Evolutionary conservation across 2,113 vertebrate genomes (phyloP), one percentile per base, ranked within the genome.

Genomic region (Microcebus jonahi): DNA sequence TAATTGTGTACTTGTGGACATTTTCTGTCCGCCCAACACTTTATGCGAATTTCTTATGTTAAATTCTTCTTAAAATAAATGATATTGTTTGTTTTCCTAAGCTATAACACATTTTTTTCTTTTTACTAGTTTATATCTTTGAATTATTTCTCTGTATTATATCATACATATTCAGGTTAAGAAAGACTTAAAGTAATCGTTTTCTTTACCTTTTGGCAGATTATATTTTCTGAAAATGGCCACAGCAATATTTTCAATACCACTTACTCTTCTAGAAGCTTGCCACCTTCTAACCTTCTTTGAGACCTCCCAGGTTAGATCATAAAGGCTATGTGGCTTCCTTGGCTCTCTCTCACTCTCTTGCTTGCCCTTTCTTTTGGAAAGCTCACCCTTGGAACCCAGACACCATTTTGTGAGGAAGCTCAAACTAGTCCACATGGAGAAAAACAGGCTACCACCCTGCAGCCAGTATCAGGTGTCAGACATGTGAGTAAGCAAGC

Each of bases 61-160:
- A 93, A 96, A 36, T 89, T 93, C 57, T 71, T 65, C 12, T 85
- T 90, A 90, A 61, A 63, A 59, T 84, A 57, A 34, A 80, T 90
- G 25, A 61, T 88, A 68, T 0, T 3, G 36, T 59, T 86, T 59
- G 2, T 80, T 93, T 80, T 80, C 18, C 57, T 94, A 34, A 81
- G 2, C 20, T 86, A 17, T 39, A 53, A 50, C 18, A 42, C 7
- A 42, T 39, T 61, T 81, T 63, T 80, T 80, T 61, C 45, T 39
- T 14, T 93, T 65, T 80, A 80, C 65, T 75, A 55, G 20, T 93
- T 67, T 59, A 79, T 67, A 31, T 96, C 39, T 81, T 93, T 90
- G 65, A 53, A 65, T 85, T 9, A 71, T 85, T 90, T 55, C 17
- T 17, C 39, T 65, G 2, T 91, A 57, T 96, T 59, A 48, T 5